Percentiles rank a stretch among this genome's conserved stretches.
Evolutionary conservation across 2,888 invertebrate species (phyloP).

Genomic region (Ophraella communa): DNA sequence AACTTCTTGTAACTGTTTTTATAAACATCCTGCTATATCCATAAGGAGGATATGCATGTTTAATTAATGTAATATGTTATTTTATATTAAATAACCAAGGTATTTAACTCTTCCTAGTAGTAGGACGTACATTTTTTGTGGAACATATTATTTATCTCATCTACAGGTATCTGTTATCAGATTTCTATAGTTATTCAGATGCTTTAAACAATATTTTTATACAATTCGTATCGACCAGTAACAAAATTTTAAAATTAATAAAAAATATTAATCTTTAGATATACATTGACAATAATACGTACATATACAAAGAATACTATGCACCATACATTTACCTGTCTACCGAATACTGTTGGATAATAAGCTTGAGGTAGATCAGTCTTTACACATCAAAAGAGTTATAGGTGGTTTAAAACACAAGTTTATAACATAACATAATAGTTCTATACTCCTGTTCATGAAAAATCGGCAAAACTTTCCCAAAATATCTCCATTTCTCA

Average conservation of each 20-base stretch:
- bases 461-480: neutral
- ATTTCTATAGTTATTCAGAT: neutral
- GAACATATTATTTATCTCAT: constrained; percentile 3
- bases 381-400: constrained; percentile 25
- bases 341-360: constrained; percentile 9
- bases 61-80: no score
- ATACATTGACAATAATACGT: neutral
- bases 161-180: constrained; percentile 18
- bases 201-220: neutral
- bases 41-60: no score
- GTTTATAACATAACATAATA: constrained; percentile 19
- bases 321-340: constrained; percentile 29
- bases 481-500: constrained; percentile 17
- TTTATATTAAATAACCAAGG: no score
- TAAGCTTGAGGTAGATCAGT: constrained; percentile 37
- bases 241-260: neutral
- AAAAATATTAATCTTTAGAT: neutral
- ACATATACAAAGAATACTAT: constrained; percentile 5
- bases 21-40: no score
- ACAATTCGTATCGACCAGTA: neutral
- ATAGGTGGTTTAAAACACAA: constrained; percentile 10
- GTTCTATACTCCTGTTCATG: neutral
- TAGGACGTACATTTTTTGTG: neutral
- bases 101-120: no score
- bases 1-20: no score